phyloP scores from a whole-genome alignment of 1,140 invertebrate genomes.

The Anadara kagoshimensis region DNA sequence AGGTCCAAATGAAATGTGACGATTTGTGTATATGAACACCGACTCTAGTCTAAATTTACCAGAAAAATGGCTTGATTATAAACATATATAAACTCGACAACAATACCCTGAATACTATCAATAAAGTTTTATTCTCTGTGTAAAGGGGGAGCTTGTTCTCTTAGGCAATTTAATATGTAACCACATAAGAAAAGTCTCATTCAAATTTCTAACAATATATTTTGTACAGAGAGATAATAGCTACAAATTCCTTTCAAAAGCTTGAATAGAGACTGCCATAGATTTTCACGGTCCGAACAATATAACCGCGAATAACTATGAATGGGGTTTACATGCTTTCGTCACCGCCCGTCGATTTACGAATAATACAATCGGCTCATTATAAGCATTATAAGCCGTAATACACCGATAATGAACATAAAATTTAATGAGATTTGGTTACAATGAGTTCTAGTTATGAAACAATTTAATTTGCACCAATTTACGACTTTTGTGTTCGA shows the following conservation, averaged over 20 bases:
- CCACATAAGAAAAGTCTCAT: conserved; percentile 62
- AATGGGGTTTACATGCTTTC: conserved; percentile 21
- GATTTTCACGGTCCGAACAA: conserved; percentile 58
- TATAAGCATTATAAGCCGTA: conserved; percentile 25
- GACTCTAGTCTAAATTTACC: no score
- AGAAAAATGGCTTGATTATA: no score
- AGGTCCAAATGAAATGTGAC: no score
- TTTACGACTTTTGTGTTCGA: conserved; percentile 25
- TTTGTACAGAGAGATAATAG: conserved; percentile 62
- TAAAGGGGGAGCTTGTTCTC: conserved; percentile 41
- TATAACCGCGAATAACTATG: conserved; percentile 18
- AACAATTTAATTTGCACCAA: conserved; percentile 42
- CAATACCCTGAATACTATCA: conserved; percentile 20
- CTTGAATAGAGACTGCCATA: conserved; percentile 57
- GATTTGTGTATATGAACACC: no score
- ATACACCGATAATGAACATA: conserved; percentile 29
- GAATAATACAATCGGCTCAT: conserved; percentile 14
- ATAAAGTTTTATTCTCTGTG: conserved; percentile 47
- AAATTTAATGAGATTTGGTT: conserved; percentile 31
- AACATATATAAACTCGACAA: no score
- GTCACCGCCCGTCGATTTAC: conserved; percentile 11
- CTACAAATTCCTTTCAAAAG: conserved; percentile 57
- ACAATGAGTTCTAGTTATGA: conserved; percentile 36
- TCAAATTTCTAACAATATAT: conserved; percentile 69
- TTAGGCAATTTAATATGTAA: conserved; percentile 62